Base-by-base conservation (phyloP, 2,113 vertebrate species). In the Cyphomyrus discorhynchus region DNA sequence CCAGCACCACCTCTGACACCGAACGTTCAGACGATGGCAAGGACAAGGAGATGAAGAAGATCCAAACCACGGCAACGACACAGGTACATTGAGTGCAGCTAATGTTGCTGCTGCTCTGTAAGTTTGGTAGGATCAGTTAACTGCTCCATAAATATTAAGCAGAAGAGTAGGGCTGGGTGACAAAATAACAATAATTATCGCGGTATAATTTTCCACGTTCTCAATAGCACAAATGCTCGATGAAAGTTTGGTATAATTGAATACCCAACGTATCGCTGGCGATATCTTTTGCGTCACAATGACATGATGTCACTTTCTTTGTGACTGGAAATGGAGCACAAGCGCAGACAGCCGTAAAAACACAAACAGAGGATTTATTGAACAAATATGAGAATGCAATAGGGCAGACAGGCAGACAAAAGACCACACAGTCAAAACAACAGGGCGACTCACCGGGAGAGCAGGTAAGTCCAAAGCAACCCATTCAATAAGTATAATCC, bases 1-100 rank as follows among this genome's bases (percentile, higher is more conserved):
- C 93, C 90, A 96, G 96, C 92, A 96, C 94, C 47, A 95, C 94
- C 42, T 96, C 96, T 2, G 98, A 99, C 91, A 99, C 98, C 0
- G 98, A 99, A 95, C 96, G 98, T 93, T 99, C 98, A 2, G 98
- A 99, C 42, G 98, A 99, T 91, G 98, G 98, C 89, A 99, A 98
- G 91, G 98, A 99, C 89, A 99, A 99, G 90, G 98, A 99, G 93
- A 96, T 97, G 89, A 96, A 98, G 93, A 99, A 99, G 94, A 99
- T 99, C 92, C 98, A 99, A 92, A 99, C 98, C 5, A 99, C 98
- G 3, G 95, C 98, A 0, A 99, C 98, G 2, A 99, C 98, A 50
- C 98, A 99, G 95, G 98, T 99, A 93, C 93, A 95, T 39, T 19
- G 27, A 6, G 50, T 46, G 10, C 21, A 13, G 39, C 42, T 17